These are phyloP conservation scores for Drosophila bipectinata DNA, from an alignment of 1,140 invertebrate genomes.

Conservation along the genomic window DNA sequence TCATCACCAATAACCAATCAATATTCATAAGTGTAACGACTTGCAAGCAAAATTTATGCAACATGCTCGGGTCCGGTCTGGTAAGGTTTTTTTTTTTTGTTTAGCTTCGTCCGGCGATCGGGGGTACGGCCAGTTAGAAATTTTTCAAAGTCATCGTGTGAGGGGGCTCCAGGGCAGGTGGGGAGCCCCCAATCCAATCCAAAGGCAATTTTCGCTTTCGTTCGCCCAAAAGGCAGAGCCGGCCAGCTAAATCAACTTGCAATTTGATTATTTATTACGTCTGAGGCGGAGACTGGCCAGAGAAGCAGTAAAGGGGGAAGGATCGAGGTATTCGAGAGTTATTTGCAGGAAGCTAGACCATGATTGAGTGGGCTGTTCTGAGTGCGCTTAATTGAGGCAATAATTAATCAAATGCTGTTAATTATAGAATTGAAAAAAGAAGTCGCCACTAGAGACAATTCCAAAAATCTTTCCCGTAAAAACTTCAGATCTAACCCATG, in stretches of 20 bases:
- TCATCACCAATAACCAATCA: constrained; percentile 71
- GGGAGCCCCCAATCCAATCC: constrained; percentile 33
- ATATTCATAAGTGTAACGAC: constrained; percentile 77
- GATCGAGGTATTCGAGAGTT: constrained; percentile 14
- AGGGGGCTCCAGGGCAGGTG: constrained; percentile 44
- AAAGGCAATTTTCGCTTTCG: constrained; percentile 75
- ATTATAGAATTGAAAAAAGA: constrained; percentile 54
- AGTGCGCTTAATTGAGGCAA: constrained; percentile 52
- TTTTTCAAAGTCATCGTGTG: constrained; percentile 75
- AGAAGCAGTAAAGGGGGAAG: not conserved
- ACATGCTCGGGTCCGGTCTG: constrained; percentile 30
- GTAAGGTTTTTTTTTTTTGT: constrained; percentile 24
- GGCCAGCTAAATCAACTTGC: constrained; percentile 66
- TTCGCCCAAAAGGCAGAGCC: constrained; percentile 57
- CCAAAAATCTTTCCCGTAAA: constrained; percentile 5
- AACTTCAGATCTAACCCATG: not conserved
- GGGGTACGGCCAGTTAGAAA: constrained; percentile 59
- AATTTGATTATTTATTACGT: constrained; percentile 76
- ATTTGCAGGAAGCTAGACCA: constrained; percentile 46
- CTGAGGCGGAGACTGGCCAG: constrained; percentile 43
- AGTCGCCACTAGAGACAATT: constrained; percentile 9
- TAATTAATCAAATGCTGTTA: constrained; percentile 77
- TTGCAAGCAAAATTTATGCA: constrained; percentile 59
- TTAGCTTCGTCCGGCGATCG: constrained; percentile 1
- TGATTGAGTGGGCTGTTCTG: constrained; percentile 70